Base-by-base conservation (phyloP, 2,888 invertebrate genomes). In the Colostygia pectinataria region DNA sequence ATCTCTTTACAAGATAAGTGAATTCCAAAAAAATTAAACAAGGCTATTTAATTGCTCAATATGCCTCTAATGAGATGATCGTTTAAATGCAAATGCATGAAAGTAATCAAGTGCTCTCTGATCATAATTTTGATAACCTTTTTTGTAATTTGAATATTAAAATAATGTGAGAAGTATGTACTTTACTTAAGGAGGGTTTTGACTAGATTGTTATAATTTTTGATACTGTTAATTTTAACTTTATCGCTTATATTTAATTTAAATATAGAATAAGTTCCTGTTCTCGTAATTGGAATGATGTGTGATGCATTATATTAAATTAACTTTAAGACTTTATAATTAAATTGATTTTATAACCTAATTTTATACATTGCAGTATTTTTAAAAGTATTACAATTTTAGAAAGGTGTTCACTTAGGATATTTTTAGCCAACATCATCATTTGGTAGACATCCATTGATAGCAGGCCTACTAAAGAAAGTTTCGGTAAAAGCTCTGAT, bases 1-100 rank as follows among this genome's bases (percentile, higher is more conserved):
- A 77, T 80, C 43, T 48, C 37, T 36, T 37, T 74, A 66, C 49
- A 59, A 63, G 63, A 61, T 65, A 63, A 53, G 38, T 53, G 64
- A 62, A 65, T 51, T 59, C 57, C 57, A 62, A 58, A 64, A 60
- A 62, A 60, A 66, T 63, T 59, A 57, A 63, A 49, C 63, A 23
- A 55, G 37, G 20, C 55, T 46, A 50, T 57, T 53, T 62, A 56
- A 59, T 55, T 54, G 59, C 47, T 52, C 62, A 60, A 59, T 59
- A 57, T 37, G 68, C 66, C 50, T 65, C 41, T 64, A 63, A 70
- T 65, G 56, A 63, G 53, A 33, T 32, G 18, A 47, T 37, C 37
- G 32, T 61, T 53, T 67, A 31, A 48, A 67, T 66, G 66, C 38
- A 53, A 62, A 68, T 68, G 44, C 34, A 10, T 50, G 33, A 52